Evolutionary conservation across 2,888 invertebrate species (phyloP).

Genomic region (Epinotia demarniana): DNA sequence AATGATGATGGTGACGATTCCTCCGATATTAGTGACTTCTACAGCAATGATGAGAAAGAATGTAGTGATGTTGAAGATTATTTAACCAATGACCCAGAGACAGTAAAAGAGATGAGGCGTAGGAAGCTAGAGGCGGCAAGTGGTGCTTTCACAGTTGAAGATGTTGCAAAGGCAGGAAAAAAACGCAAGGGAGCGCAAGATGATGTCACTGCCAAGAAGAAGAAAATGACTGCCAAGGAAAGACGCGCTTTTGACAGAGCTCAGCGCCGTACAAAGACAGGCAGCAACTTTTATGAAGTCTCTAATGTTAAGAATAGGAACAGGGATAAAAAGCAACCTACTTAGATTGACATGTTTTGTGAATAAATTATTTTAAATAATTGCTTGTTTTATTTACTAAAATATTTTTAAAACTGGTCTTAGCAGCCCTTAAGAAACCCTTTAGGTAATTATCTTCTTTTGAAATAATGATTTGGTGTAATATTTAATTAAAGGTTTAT

Average conservation of each 20-base stretch:
- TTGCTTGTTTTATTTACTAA: constrained; percentile 22
- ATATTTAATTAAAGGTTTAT: constrained; percentile 14
- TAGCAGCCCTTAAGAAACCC: neutral
- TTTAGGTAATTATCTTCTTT: constrained; percentile 7
- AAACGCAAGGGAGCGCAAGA: constrained; percentile 60
- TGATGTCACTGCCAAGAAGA: constrained; percentile 57
- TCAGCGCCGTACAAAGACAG: constrained; percentile 91
- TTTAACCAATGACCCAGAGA: constrained; percentile 75
- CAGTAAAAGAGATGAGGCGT: constrained; percentile 77
- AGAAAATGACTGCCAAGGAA: constrained; percentile 90
- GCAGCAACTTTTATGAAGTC: constrained; percentile 95
- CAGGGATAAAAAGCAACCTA: constrained; percentile 86
- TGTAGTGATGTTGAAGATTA: constrained; percentile 82
- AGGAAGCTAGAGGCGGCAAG: constrained; percentile 81
- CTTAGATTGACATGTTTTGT: constrained; percentile 44
- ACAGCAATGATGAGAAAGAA: constrained; percentile 87
- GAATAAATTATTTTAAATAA: constrained; percentile 46
- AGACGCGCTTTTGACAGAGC: constrained; percentile 90
- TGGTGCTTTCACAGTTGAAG: constrained; percentile 83
- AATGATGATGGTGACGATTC: constrained; percentile 81
- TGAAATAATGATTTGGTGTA: neutral
- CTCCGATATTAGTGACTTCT: constrained; percentile 87
- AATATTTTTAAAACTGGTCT: neutral
- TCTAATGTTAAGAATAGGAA: constrained; percentile 95
- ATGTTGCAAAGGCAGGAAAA: constrained; percentile 72